Conservation (phyloP, 2,888 invertebrate genomes). For the Heliconius charithonia region DNA sequence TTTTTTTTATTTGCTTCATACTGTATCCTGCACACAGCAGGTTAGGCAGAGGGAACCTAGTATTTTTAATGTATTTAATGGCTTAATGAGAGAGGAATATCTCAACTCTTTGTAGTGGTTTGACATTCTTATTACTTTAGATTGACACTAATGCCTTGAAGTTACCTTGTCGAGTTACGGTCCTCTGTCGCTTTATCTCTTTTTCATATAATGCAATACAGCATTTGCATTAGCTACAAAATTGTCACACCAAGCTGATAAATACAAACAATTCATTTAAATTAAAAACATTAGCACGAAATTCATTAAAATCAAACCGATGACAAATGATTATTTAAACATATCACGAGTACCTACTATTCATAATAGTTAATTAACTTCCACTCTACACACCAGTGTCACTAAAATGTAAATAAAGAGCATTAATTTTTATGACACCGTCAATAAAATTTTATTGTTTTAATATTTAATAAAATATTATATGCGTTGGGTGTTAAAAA, state of each 20-base stretch:
- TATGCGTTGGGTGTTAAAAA: slow-evolving; percentile 1
- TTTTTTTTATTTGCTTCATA: too few relatives aligned
- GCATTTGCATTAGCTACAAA: background rate
- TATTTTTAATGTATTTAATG: too few relatives aligned
- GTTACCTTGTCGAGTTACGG: background rate
- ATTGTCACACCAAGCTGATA: too few relatives aligned
- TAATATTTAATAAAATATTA: slow-evolving; percentile 20
- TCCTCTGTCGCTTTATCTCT: background rate
- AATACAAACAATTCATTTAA: background rate
- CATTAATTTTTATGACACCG: slow-evolving; percentile 5
- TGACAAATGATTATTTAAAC: slow-evolving; percentile 17
- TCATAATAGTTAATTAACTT: slow-evolving; percentile 21
- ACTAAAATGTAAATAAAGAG: slow-evolving; percentile 23
- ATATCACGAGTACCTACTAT: slow-evolving; percentile 7
- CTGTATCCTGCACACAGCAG: too few relatives aligned
- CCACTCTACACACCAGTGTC: slow-evolving; percentile 13
- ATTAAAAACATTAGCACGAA: background rate
- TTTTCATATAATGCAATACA: too few relatives aligned
- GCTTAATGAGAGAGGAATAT: too few relatives aligned
- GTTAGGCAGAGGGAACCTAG: too few relatives aligned
- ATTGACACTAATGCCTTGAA: background rate
- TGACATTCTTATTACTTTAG: background rate
- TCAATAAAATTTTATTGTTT: slow-evolving; percentile 26
- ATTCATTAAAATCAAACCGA: slow-evolving; percentile 16
- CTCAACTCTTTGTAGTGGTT: too few relatives aligned